Evolutionary conservation across 2,888 invertebrate species (phyloP).

Genomic region (Drosophila niveifrons): DNA sequence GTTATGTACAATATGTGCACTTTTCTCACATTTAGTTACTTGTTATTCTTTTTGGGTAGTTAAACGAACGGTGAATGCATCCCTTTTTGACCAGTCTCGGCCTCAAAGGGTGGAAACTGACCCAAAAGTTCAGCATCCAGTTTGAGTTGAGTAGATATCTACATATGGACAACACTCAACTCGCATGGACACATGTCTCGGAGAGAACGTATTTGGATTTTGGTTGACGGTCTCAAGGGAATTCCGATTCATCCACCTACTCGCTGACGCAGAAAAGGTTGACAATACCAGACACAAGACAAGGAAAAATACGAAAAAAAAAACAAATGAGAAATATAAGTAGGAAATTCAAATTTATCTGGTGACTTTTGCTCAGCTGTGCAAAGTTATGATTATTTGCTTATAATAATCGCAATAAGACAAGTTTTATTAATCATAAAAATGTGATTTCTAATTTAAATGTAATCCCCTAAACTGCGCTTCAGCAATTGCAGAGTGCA

Average conservation of each 20-base stretch:
- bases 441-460: not conserved
- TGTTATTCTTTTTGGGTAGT: slow-evolving; percentile 36
- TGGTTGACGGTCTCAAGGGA: slow-evolving; percentile 60
- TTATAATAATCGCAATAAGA: slow-evolving; percentile 1
- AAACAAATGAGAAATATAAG: slow-evolving; percentile 26
- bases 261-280: slow-evolving; percentile 12
- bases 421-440: not conserved
- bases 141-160: slow-evolving; percentile 18
- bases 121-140: slow-evolving; percentile 56
- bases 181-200: slow-evolving; percentile 18
- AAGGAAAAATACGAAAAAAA: slow-evolving; percentile 2
- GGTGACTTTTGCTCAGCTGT: slow-evolving; percentile 23
- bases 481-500: slow-evolving; percentile 9
- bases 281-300: slow-evolving; percentile 36
- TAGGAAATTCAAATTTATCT: slow-evolving; percentile 41
- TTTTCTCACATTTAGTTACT: slow-evolving; percentile 62
- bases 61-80: slow-evolving; percentile 40
- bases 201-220: slow-evolving; percentile 35
- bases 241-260: slow-evolving; percentile 48
- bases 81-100: slow-evolving; percentile 19
- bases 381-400: not conserved
- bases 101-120: slow-evolving; percentile 62
- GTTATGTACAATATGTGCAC: slow-evolving; percentile 75
- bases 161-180: slow-evolving; percentile 32
- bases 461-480: slow-evolving; percentile 43